Conservation (phyloP, 2,113 vertebrate species). For the Illadopsis cleaveri region DNA sequence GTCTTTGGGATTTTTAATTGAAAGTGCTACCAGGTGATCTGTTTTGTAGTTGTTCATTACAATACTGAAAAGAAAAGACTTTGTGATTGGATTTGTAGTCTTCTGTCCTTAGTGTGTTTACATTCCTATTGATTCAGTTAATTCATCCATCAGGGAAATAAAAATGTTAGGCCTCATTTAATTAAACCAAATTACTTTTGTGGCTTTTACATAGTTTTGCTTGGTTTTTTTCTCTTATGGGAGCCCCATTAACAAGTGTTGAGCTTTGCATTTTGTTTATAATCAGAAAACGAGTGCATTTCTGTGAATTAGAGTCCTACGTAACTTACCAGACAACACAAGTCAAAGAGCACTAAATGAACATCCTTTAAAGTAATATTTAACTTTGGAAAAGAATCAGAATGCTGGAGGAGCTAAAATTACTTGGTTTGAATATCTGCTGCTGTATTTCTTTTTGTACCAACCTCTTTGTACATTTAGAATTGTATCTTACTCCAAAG, state of each 20-base stretch:
- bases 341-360: neutral
- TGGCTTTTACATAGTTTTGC: conserved; percentile 34
- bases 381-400: neutral
- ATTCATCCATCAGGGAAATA: conserved; percentile 58
- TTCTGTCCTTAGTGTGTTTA: neutral
- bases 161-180: conserved; percentile 48
- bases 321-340: neutral
- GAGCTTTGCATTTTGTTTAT: neutral
- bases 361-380: neutral
- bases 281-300: neutral
- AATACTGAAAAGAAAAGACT: conserved; percentile 9
- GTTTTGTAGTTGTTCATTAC: conserved; percentile 1
- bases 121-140: conserved; percentile 55
- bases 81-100: conserved; percentile 40
- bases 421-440: neutral
- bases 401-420: neutral
- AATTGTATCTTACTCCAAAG: neutral
- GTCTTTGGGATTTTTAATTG: neutral
- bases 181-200: conserved; percentile 65
- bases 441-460: neutral
- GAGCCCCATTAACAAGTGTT: neutral
- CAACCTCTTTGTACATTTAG: neutral
- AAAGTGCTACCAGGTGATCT: neutral
- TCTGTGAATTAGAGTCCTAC: neutral
- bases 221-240: neutral